Conservation (phyloP, 2,888 invertebrate species). For the Temnothorax unifasciatus region DNA sequence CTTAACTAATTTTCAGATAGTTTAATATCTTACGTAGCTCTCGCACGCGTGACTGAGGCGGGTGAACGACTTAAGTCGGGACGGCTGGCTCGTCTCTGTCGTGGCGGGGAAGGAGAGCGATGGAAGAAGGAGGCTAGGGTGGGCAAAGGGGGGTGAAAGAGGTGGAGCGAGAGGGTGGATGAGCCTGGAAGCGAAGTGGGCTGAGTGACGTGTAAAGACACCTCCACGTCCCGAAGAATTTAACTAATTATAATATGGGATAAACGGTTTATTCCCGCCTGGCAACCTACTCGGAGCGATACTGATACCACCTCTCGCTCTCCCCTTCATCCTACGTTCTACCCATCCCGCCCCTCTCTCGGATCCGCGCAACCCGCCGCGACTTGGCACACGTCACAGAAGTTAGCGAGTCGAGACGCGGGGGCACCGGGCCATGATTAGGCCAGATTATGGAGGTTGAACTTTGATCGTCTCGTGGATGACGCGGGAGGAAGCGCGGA, state of each 20-base stretch:
- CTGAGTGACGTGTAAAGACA: conserved; percentile 86
- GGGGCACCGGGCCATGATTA: conserved; percentile 78
- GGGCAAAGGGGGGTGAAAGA: conserved; percentile 63
- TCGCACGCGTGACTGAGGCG: conserved; percentile 74
- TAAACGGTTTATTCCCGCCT: conserved; percentile 85
- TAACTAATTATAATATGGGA: conserved; percentile 86
- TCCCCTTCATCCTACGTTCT: conserved; percentile 63
- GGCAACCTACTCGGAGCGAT: conserved; percentile 83
- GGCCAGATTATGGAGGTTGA: conserved; percentile 79
- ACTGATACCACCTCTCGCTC: conserved; percentile 80
- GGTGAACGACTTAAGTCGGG: conserved; percentile 84
- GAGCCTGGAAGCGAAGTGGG: conserved; percentile 85
- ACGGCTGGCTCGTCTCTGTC: conserved; percentile 80
- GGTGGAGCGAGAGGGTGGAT: conserved; percentile 74
- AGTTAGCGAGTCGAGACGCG: conserved; percentile 80
- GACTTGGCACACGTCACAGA: conserved; percentile 83
- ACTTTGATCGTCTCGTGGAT: conserved; percentile 78
- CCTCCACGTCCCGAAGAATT: conserved; percentile 86
- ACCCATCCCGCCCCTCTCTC: conserved; percentile 56
- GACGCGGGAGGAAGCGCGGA: conserved; percentile 58
- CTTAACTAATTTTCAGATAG: conserved; percentile 85
- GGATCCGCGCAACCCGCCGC: conserved; percentile 75
- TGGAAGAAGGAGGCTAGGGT: conserved; percentile 59
- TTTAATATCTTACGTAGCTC: conserved; percentile 84
- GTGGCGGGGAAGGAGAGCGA: conserved; percentile 66